A percentile compares a stretch with the other conserved stretches of the same genome.
These are phyloP conservation scores for Epinephelus awoara DNA, from an alignment of 2,797 vertebrate species.

Conservation along the genomic window DNA sequence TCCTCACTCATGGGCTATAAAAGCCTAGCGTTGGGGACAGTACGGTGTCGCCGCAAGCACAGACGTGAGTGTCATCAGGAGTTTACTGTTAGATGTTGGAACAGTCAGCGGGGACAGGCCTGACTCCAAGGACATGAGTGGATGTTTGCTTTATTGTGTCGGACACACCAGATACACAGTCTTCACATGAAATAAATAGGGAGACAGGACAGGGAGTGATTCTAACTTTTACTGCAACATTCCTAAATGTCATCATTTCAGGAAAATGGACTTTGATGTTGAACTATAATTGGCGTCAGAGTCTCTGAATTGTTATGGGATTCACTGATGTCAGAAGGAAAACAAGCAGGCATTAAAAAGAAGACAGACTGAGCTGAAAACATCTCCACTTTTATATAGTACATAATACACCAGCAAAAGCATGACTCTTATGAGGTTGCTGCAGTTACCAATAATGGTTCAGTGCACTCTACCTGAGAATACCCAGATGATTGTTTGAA, in stretches of 20 bases:
- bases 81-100: constrained; percentile 45
- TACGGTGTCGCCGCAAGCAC: constrained; percentile 18
- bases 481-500: background rate
- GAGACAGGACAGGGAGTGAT: background rate
- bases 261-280: constrained; percentile 30
- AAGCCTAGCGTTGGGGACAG: constrained; percentile 38
- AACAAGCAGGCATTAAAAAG: constrained; percentile 29
- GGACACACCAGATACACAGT: constrained; percentile 7
- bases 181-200: background rate
- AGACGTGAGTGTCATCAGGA: constrained; percentile 39
- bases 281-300: constrained; percentile 21
- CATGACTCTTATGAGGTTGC: background rate
- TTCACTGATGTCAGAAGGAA: constrained; percentile 30
- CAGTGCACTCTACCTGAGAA: background rate
- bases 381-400: background rate
- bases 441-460: background rate
- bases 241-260: constrained; percentile 26
- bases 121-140: constrained; percentile 40
- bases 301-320: constrained; percentile 15
- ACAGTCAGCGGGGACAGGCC: constrained; percentile 24
- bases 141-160: constrained; percentile 18
- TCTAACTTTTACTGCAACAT: constrained; percentile 22
- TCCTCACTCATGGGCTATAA: constrained; percentile 42
- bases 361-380: constrained; percentile 9
- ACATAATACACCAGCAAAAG: background rate